A percentile compares a stretch with the other conserved stretches of the same genome.
phyloP scores from a whole-genome alignment of 2,888 invertebrate genomes.

The Rotaria sp. region DNA sequence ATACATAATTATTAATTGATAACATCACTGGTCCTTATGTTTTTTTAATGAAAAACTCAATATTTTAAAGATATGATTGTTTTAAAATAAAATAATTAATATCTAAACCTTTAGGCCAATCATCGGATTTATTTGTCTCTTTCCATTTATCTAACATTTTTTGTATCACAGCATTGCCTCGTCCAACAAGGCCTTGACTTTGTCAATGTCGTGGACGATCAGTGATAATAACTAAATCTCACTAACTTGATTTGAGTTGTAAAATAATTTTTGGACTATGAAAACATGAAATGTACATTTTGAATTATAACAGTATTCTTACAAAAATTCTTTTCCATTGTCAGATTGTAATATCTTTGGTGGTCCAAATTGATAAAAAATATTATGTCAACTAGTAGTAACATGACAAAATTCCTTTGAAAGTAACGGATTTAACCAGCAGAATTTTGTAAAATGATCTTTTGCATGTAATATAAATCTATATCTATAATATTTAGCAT shows the following conservation, averaged over 20 bases:
- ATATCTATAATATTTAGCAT: background rate
- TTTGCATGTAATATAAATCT: background rate
- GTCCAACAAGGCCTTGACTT: background rate
- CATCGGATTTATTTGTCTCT: background rate
- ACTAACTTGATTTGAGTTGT: background rate
- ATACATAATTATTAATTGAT: background rate
- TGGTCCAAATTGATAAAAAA: no score
- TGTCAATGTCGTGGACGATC: background rate
- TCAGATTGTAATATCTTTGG: background rate
- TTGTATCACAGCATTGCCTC: background rate
- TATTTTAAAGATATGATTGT: background rate
- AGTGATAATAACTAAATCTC: background rate
- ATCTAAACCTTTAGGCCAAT: background rate
- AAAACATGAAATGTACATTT: no score
- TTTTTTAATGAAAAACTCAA: no score
- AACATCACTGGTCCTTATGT: background rate
- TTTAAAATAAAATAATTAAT: no score
- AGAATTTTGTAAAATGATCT: background rate
- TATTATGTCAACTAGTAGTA: background rate
- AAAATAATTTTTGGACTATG: background rate
- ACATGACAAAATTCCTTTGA: background rate
- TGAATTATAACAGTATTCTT: background rate
- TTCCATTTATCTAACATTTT: slow-evolving; percentile 18
- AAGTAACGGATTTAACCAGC: background rate
- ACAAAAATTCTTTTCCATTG: background rate